phyloP scores from a whole-genome alignment of 2,888 invertebrate species.

The Saturnia pavonia region DNA sequence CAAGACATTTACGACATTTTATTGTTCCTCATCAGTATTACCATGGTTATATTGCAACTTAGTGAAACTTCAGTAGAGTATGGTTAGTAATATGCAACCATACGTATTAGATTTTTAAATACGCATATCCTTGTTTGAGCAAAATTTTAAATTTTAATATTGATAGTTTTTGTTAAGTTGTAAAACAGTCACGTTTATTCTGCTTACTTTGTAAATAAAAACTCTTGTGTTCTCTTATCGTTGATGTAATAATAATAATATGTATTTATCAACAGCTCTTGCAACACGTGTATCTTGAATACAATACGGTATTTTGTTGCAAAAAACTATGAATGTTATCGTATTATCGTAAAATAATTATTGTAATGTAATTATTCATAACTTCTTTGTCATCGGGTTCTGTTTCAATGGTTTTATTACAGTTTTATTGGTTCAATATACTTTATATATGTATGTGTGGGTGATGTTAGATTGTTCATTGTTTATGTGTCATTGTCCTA shows the following conservation, averaged over 20 bases:
- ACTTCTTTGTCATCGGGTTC: neutral
- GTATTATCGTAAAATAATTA: slow-evolving; percentile 3
- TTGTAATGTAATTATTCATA: neutral
- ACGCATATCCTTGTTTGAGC: neutral
- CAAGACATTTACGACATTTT: no score
- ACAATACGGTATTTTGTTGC: neutral
- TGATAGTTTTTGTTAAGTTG: neutral
- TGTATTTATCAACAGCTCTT: slow-evolving; percentile 4
- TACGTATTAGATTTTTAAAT: neutral
- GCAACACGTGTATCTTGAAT: neutral
- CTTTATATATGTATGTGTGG: slow-evolving; percentile 15
- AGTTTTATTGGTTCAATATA: slow-evolving; percentile 10
- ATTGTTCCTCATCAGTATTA: no score
- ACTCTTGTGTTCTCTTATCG: neutral
- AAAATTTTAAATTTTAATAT: neutral
- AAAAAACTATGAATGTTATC: slow-evolving; percentile 2
- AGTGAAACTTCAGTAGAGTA: no score
- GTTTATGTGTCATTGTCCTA: slow-evolving; percentile 13
- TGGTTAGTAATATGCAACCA: neutral
- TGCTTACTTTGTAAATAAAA: neutral
- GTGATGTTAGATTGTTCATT: slow-evolving; percentile 23
- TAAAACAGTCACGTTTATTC: neutral
- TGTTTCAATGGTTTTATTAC: slow-evolving; percentile 4
- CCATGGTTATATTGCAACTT: no score
- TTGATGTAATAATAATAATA: neutral